Evolutionary conservation across 2,113 vertebrate species (phyloP), one percentile per base, ranked within the genome.

Genomic region (Ciconia stormi): DNA sequence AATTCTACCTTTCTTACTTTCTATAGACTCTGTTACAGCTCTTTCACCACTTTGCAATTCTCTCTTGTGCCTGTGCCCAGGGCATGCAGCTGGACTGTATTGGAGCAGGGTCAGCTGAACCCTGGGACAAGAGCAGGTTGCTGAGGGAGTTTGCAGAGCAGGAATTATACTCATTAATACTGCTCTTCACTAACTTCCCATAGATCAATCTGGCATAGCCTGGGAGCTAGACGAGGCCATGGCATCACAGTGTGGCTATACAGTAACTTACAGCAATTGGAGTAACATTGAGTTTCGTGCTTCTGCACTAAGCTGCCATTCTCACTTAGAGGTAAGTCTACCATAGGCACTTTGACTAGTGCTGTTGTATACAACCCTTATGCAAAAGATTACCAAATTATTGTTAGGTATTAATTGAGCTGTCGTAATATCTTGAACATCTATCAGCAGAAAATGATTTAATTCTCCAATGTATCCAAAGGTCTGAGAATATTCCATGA

Each of bases 231-330:
- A 88, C 53, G 92, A 94, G 46, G 30, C 58, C 62, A 40, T 94
- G 76, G 96, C 97, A 76, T 87, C 86, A 3, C 89, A 87, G 69
- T 97, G 97, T 63, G 97, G 97, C 42, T 97, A 95, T 13, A 71
- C 72, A 12, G 32, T 97, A 53, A 72, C 63, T 30, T 72, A 92
- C 16, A 93, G 74, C 38, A 46, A 8, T 4, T 58, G 77, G 93
- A 87, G 81, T 34, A 93, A 49, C 21, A 42, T 97, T 1, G 92
- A 95, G 17, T 36, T 98, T 70, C 80, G 11, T 36, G 89, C 95
- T 7, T 98, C 97, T 66, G 93, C 95, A 11, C 56, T 96, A 47
- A 97, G 97, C 87, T 98, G 97, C 74, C 88, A 95, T 11, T 82
- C 96, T 34, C 71, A 7, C 34, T 76, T 93, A 15, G 34, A 90